Percentiles rank a stretch among this genome's conserved stretches.
Evolutionary conservation across 1,140 invertebrate genomes (phyloP).

Genomic region (Laupala kohalensis): DNA sequence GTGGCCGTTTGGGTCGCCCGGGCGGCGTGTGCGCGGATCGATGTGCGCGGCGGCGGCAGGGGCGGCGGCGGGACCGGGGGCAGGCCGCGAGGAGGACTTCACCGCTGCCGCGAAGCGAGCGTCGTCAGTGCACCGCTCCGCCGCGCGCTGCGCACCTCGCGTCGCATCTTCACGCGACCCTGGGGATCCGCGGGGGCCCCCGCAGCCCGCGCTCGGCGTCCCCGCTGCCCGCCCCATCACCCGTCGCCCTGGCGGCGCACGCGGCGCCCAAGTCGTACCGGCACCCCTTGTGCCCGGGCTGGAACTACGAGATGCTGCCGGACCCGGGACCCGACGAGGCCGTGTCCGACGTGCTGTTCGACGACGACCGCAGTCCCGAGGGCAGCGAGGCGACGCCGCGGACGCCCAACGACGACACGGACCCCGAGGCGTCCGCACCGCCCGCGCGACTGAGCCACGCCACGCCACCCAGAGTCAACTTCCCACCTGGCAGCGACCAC

Average conservation of each 20-base stretch:
- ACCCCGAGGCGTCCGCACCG: constrained; percentile 19
- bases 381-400: constrained; percentile 26
- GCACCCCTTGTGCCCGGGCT: constrained; percentile 22
- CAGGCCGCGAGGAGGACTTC: no score
- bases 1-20: background rate
- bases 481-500: constrained; percentile 45
- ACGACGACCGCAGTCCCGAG: constrained; percentile 17
- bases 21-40: no score
- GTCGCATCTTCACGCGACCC: background rate
- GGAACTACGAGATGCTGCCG: constrained; percentile 41
- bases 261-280: background rate
- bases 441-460: constrained; percentile 26
- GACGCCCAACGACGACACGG: constrained; percentile 14
- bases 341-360: constrained; percentile 19
- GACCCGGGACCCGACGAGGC: constrained; percentile 23
- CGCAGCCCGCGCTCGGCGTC: background rate
- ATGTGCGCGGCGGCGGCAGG: no score
- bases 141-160: background rate
- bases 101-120: no score
- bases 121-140: no score
- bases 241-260: constrained; percentile 2
- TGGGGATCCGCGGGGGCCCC: background rate
- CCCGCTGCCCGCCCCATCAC: background rate
- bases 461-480: constrained; percentile 41
- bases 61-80: no score